phyloP scores from a whole-genome alignment of 1,140 invertebrate genomes.

The Ectropis grisescens region DNA sequence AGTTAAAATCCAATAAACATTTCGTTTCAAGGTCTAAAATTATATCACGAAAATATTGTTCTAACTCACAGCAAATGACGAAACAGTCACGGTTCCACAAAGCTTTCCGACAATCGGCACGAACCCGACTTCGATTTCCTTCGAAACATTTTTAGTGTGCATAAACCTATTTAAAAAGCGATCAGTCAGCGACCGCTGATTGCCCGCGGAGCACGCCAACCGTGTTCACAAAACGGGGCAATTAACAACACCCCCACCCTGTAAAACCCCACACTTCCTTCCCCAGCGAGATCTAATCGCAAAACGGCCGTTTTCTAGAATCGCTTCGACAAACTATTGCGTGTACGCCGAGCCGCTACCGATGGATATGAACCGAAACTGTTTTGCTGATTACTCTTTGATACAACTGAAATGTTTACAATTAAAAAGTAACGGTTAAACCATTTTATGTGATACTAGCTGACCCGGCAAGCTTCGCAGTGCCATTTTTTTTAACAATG shows the following conservation, averaged over 20 bases:
- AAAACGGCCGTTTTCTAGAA: conserved; percentile 70
- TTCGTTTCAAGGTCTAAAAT: conserved; percentile 5
- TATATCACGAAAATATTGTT: too few relatives aligned
- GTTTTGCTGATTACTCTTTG: neutral
- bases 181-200: conserved; percentile 65
- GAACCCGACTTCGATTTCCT: conserved; percentile 43
- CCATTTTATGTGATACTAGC: too few relatives aligned
- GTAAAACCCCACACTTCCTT: conserved; percentile 22
- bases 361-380: neutral
- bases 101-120: conserved; percentile 26
- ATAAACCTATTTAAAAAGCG: conserved; percentile 70
- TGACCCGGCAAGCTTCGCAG: neutral
- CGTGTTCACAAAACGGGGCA: conserved; percentile 69
- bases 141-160: conserved; percentile 58
- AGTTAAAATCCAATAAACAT: too few relatives aligned
- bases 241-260: conserved; percentile 50
- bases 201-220: conserved; percentile 57
- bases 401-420: too few relatives aligned
- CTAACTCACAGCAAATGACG: too few relatives aligned
- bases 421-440: too few relatives aligned
- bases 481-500: neutral
- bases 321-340: conserved; percentile 64
- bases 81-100: conserved; percentile 25
- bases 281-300: conserved; percentile 57
- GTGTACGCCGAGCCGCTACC: conserved; percentile 28